Conservation (phyloP, 1,140 invertebrate genomes). For the Temnothorax curvispinosus region DNA sequence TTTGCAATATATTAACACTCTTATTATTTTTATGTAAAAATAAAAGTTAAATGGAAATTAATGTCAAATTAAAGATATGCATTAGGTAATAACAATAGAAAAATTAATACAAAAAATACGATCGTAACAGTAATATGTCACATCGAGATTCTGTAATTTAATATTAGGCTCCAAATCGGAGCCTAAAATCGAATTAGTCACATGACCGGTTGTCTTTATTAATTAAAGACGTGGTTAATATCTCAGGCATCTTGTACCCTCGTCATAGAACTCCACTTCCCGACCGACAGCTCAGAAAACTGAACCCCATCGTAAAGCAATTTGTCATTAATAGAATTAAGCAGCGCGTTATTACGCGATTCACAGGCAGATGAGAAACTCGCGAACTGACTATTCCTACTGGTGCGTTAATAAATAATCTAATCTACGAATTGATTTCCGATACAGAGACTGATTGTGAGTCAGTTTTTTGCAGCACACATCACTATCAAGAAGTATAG, state of each 20-base stretch:
- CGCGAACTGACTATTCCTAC: neutral
- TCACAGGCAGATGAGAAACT: neutral
- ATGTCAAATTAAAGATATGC: neutral
- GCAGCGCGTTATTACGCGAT: constrained; percentile 50
- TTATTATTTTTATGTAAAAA: neutral
- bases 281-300: constrained; percentile 53
- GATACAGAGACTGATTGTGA: neutral
- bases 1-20: neutral
- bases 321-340: constrained; percentile 73
- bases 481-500: neutral
- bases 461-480: constrained; percentile 3
- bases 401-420: constrained; percentile 26
- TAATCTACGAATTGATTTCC: neutral
- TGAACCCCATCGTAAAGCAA: constrained; percentile 59
- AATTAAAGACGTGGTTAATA: constrained; percentile 66
- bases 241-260: constrained; percentile 39
- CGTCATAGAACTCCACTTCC: neutral
- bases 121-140: neutral
- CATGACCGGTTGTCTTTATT: constrained; percentile 61
- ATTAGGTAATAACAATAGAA: neutral
- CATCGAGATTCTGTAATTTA: neutral
- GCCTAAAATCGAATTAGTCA: constrained; percentile 54
- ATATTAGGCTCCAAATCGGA: neutral
- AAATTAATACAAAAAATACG: neutral
- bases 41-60: neutral